Evolutionary conservation across 2,888 invertebrate genomes (phyloP).

Genomic region (Notodonta dromedarius): DNA sequence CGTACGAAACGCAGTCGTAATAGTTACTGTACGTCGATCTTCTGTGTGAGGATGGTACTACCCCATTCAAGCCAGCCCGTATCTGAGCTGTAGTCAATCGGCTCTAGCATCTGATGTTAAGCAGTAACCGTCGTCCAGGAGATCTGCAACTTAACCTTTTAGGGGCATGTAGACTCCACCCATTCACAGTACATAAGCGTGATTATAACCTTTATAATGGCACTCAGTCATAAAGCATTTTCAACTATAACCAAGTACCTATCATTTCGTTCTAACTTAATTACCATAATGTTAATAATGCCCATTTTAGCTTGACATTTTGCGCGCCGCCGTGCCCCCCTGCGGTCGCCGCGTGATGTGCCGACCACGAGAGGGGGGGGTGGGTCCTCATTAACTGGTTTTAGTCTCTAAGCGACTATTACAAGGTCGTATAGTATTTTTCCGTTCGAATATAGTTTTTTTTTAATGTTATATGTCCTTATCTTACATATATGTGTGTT

Average conservation of each 20-base stretch:
- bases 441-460: conserved; percentile 24
- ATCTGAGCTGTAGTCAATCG: too few species aligned
- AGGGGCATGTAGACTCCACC: too few species aligned
- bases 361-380: conserved; percentile 13
- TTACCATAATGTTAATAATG: conserved; percentile 59
- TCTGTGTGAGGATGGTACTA: too few species aligned
- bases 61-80: too few species aligned
- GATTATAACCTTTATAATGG: too few species aligned
- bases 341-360: conserved; percentile 16
- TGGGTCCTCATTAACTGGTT: conserved; percentile 37
- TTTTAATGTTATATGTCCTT: not conserved
- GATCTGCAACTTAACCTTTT: too few species aligned
- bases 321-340: conserved; percentile 22
- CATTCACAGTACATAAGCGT: too few species aligned
- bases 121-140: too few species aligned
- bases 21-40: too few species aligned
- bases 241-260: not conserved
- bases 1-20: too few species aligned
- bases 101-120: too few species aligned
- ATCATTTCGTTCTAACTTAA: conserved; percentile 38
- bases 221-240: not conserved
- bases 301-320: conserved; percentile 52
- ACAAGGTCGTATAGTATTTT: conserved; percentile 35
- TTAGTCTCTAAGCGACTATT: conserved; percentile 6
- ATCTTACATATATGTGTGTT: too few species aligned